Evolutionary conservation across 1,140 invertebrate species (phyloP).

Genomic region (Epicauta chinensis): DNA sequence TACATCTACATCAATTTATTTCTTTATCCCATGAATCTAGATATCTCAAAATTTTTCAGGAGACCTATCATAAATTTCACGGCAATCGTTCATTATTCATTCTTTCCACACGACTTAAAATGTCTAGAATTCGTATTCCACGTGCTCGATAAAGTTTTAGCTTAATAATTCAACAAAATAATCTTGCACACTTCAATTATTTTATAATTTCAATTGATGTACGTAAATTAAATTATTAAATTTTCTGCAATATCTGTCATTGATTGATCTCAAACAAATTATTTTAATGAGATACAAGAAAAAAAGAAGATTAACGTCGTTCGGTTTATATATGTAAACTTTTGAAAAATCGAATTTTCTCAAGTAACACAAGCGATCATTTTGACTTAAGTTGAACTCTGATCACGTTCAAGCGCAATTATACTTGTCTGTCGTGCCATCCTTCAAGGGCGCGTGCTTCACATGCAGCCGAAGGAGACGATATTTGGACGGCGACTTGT

Average conservation of each 20-base stretch:
- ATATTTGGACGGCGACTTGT: neutral
- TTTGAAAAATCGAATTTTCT: conserved; percentile 24
- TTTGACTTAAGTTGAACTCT: conserved; percentile 21
- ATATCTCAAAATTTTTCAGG: conserved; percentile 11
- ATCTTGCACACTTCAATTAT: no score
- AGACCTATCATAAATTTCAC: conserved; percentile 18
- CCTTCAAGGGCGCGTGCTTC: conserved; percentile 36
- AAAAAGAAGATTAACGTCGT: no score
- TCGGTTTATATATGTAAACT: neutral
- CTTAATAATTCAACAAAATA: conserved; percentile 12
- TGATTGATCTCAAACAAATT: no score
- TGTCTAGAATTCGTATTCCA: conserved; percentile 12
- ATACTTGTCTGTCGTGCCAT: conserved; percentile 36
- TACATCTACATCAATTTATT: conserved; percentile 16
- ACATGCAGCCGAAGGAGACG: conserved; percentile 25
- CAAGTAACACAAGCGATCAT: conserved; percentile 7
- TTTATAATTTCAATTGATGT: no score
- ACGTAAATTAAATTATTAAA: no score
- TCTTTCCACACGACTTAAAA: conserved; percentile 18
- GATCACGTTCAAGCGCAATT: conserved; percentile 37
- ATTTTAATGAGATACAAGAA: no score
- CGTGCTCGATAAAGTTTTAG: conserved; percentile 14
- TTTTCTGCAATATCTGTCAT: no score
- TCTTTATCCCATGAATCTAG: conserved; percentile 16
- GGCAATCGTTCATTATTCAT: conserved; percentile 20